Evolutionary conservation across 2,113 vertebrate genomes (phyloP), one percentile per base, ranked within the genome.

Genomic region (rat (Rattus norvegicus)): DNA sequence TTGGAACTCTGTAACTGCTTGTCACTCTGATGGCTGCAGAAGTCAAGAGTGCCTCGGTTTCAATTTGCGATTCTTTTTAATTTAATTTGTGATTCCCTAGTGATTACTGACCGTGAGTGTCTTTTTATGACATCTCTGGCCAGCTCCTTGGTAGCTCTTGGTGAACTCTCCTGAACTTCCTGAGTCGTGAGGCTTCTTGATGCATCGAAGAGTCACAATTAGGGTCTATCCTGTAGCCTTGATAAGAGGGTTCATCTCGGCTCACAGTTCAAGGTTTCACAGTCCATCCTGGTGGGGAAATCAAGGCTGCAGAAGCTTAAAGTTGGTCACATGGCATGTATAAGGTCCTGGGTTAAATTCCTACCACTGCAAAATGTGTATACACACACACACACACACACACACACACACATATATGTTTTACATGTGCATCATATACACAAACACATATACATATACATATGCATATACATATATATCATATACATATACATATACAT

Each of bases 81-180:
- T 52, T 75, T 39, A 11, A 4, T 47, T n/a, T n/a, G 19, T 33
- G 65, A 43, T 61, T 76, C 28, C 79, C 79, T 47, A 10, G 63
- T 30, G 65, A 30, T 39, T 5, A 43, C 0, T 1, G 85, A 22
- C 1, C 3, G 1, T 4, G 54, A 28, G 17, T 14, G 1, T 73
- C 80, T 61, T 47, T 24, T 39, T 49, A 11, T 3, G 26, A 43
- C 4, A 12, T 11, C 0, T n/a, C 36, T 67, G 3, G 2, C 52
- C 28, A n/a, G 0, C 5, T n/a, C 73, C 43, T 56, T 20, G 0
- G 56, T 47, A 30, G n/a, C 7, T 10, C 4, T 0, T 7, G 13
- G 19, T 11, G 20, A 4, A 8, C 6, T n/a, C 36, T 80, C 43
- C 0, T 65, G 2, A 16, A 4, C 17, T 12, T 8, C 1, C 14